phyloP scores from a whole-genome alignment of 2,113 vertebrate species.

The Condylura cristata region DNA sequence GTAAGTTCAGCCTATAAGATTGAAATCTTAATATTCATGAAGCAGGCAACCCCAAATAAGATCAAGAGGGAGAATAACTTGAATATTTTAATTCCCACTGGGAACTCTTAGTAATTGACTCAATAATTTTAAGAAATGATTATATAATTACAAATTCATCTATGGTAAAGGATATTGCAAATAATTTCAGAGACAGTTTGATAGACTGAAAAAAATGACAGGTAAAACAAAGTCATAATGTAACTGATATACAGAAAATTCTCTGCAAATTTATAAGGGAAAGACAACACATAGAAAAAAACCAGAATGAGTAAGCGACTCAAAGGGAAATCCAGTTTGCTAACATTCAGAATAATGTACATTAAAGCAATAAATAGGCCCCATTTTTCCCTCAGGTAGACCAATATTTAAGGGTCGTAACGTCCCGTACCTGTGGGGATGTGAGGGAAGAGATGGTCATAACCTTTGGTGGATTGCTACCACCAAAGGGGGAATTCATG shows the following conservation, averaged over 20 bases:
- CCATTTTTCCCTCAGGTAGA: background rate
- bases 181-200: background rate
- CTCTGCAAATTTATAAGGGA: background rate
- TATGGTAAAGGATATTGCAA: background rate
- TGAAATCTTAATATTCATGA: background rate
- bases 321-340: background rate
- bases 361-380: background rate
- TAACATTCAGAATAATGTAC: background rate
- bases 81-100: background rate
- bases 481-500: background rate
- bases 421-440: background rate
- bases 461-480: background rate
- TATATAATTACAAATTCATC: background rate
- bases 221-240: background rate
- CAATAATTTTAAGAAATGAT: constrained; percentile 33
- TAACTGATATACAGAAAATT: background rate
- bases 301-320: background rate
- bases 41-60: background rate
- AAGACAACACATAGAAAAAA: background rate
- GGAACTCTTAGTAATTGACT: background rate
- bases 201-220: background rate
- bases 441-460: background rate
- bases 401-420: background rate
- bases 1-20: background rate
- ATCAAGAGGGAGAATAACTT: background rate